These are phyloP conservation scores for Odontamblyopus rebecca DNA, from an alignment of 2,797 vertebrate species.

Conservation along the genomic window DNA sequence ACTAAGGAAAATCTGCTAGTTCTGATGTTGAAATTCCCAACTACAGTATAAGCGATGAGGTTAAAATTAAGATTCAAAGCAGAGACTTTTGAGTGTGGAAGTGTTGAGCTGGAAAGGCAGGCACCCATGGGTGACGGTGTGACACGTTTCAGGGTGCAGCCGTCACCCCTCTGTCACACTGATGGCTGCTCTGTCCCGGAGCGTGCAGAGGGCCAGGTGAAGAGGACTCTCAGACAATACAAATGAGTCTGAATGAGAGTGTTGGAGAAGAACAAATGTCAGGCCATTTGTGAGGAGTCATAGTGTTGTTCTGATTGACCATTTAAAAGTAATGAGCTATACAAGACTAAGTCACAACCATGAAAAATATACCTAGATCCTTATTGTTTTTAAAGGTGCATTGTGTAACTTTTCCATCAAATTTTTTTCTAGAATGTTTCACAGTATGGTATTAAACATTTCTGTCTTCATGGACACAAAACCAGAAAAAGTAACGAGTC, in stretches of 20 bases:
- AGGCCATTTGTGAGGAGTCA: background rate
- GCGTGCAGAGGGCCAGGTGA: constrained; percentile 30
- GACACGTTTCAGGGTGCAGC: constrained; percentile 52
- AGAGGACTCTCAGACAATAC: constrained; percentile 31
- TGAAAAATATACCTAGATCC: no score
- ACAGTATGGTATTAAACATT: no score
- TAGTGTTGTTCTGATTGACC: constrained; percentile 4
- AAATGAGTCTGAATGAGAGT: constrained; percentile 40
- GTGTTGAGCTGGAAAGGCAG: constrained; percentile 53
- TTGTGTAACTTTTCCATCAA: no score
- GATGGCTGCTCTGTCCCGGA: constrained; percentile 47
- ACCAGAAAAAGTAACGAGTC: no score
- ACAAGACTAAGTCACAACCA: no score
- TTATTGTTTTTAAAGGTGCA: no score
- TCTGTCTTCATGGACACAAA: no score
- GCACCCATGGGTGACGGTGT: constrained; percentile 59
- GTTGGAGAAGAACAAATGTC: constrained; percentile 26
- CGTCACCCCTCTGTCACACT: constrained; percentile 48
- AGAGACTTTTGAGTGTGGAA: constrained; percentile 39
- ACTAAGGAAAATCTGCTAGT: background rate
- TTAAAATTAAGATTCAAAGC: constrained; percentile 52
- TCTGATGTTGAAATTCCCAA: background rate
- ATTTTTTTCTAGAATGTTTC: no score
- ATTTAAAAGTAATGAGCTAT: background rate
- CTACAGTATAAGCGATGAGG: constrained; percentile 1